Conservation (phyloP, 2,113 vertebrate genomes). For the Electrona antarctica region DNA sequence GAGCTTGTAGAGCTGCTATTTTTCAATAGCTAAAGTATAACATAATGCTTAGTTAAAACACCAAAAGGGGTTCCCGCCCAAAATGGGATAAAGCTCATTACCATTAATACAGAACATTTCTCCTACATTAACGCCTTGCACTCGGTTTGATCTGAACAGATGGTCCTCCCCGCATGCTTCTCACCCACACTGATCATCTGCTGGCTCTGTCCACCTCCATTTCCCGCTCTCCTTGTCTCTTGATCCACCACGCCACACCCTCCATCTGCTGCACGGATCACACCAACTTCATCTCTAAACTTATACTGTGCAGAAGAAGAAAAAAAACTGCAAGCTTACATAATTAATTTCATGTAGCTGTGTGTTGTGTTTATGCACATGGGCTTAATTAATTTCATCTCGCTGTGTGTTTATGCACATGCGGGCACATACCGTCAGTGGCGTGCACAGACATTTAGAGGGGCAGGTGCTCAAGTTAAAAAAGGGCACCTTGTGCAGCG, state of each 20-base stretch:
- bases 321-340: conserved; percentile 28
- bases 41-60: no score
- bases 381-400: conserved; percentile 46
- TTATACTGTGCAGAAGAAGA: not conserved
- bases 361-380: not conserved
- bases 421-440: no score
- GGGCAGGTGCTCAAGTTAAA: no score
- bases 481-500: no score
- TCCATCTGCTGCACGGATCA: conserved; percentile 70
- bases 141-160: conserved; percentile 63
- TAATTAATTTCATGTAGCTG: conserved; percentile 47
- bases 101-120: not conserved
- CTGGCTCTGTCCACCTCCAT: conserved; percentile 62
- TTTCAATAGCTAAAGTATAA: no score
- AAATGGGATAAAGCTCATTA: no score
- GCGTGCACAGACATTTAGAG: no score
- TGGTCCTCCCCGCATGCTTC: conserved; percentile 58
- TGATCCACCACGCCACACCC: conserved; percentile 49
- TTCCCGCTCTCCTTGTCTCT: conserved; percentile 66
- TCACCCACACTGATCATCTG: conserved; percentile 76
- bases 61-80: no score
- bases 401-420: not conserved
- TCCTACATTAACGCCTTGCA: conserved; percentile 27
- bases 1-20: no score
- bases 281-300: conserved; percentile 1